Evolutionary conservation across 2,888 invertebrate species (phyloP).

Genomic region (Melipona beecheii): DNA sequence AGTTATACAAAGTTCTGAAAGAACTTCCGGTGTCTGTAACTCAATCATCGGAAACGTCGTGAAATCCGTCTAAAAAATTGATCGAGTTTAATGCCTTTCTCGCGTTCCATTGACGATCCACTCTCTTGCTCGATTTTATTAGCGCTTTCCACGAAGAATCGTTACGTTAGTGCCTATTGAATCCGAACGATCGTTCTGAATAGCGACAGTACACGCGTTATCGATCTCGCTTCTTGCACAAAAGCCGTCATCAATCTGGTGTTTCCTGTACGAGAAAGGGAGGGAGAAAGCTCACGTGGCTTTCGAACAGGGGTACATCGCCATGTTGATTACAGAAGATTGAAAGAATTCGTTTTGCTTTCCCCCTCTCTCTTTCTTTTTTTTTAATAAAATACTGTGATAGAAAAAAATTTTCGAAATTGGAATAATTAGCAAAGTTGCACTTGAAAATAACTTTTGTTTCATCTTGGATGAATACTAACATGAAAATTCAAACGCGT

Average conservation of each 20-base stretch:
- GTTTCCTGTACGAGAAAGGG: conserved; percentile 30
- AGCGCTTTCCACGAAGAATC: background rate
- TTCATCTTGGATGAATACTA: no score
- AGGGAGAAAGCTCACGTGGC: background rate
- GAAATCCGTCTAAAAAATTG: background rate
- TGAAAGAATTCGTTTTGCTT: no score
- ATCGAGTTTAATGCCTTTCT: background rate
- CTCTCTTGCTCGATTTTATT: background rate
- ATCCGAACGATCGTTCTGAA: conserved; percentile 6
- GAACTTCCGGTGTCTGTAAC: background rate
- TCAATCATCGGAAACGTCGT: background rate
- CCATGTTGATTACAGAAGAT: no score
- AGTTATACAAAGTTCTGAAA: background rate
- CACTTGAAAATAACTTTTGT: no score
- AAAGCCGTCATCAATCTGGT: conserved; percentile 29
- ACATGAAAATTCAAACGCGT: no score
- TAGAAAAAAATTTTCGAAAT: no score
- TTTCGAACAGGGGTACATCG: background rate
- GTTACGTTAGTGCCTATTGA: conserved; percentile 1
- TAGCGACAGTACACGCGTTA: conserved; percentile 1
- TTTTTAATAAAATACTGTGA: no score
- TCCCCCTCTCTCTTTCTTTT: no score
- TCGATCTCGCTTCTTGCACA: conserved; percentile 21
- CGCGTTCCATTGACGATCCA: background rate
- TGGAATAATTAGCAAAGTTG: no score